Evolutionary conservation across 2,888 invertebrate genomes (phyloP), one percentile per base, ranked within the genome.

Genomic region (Fabriciana adippe): DNA sequence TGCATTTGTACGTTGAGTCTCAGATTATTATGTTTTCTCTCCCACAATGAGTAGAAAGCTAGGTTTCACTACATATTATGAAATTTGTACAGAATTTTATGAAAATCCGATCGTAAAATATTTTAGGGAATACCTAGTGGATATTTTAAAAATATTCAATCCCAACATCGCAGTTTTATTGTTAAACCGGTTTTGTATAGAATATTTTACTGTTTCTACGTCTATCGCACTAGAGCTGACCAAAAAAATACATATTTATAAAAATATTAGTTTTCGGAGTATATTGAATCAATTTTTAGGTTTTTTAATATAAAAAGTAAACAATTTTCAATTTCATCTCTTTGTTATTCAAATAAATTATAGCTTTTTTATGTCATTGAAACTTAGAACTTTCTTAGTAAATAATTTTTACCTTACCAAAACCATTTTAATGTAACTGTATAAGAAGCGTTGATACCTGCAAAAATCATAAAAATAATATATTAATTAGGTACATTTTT

Each of bases 141-240:
- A n/a, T n/a, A 48, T 59, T 59, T 48, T 26, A 57, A 59, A 59
- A 48, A 31, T 59, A 59, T 59, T 31, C 26, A 14, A 26, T 26
- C 48, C 26, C 47, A n/a, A n/a, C 47, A n/a, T n/a, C 11, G 2
- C 2, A 41, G 47, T 31, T 59, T 59, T 31, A 31, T 48, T 59
- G 48, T 26, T 59, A 59, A 59, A 31, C 59, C 48, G 48, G 48
- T 59, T 31, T 59, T 59, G 26, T 48, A 59, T 59, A 26, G 47
- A 59, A 26, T 31, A 16, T 48, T 26, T 47, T 31, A 48, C 48
- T 31, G 59, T 16, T 59, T 48, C 47, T 48, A n/a, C 59, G 48
- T 26, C 31, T 26, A 59, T 31, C 13, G 31, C n/a, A 26, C 57
- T 48, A 26, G 8, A 21, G 31, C 11, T 31, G n/a, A n/a, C n/a